Evolutionary conservation across 2,888 invertebrate species (phyloP).

Genomic region (Cataglyphis altisquamis): DNA sequence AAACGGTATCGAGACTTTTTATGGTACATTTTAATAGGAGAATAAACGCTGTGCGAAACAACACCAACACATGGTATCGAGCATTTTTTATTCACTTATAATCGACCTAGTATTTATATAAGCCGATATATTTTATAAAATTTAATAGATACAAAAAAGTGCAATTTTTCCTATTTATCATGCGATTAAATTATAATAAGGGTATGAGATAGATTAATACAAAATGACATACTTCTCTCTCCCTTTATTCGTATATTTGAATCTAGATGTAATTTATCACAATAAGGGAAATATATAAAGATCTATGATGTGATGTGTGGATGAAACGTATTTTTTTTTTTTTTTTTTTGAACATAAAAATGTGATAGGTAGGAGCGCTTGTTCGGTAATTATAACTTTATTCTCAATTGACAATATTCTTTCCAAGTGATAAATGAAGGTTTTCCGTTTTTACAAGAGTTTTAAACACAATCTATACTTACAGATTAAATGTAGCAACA

Average conservation of each 20-base stretch:
- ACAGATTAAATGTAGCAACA: slow-evolving; percentile 76
- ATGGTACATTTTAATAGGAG: slow-evolving; percentile 14
- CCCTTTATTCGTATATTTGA: slow-evolving; percentile 70
- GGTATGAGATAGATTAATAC: slow-evolving; percentile 24
- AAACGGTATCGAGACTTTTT: not conserved
- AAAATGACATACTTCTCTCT: slow-evolving; percentile 43
- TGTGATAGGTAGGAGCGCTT: slow-evolving; percentile 44
- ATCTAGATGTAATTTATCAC: slow-evolving; percentile 71
- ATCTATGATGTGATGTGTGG: slow-evolving; percentile 65
- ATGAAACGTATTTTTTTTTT: slow-evolving; percentile 60
- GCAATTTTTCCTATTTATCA: not conserved
- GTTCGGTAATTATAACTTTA: slow-evolving; percentile 61
- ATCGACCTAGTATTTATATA: not conserved
- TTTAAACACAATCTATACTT: slow-evolving; percentile 75
- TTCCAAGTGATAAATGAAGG: slow-evolving; percentile 60
- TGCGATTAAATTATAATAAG: not conserved
- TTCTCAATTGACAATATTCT: slow-evolving; percentile 75
- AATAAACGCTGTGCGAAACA: not conserved
- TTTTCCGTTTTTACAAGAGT: slow-evolving; percentile 66
- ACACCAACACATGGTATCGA: not conserved
- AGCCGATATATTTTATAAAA: not conserved
- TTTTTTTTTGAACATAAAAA: slow-evolving; percentile 47
- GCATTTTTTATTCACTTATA: slow-evolving; percentile 6
- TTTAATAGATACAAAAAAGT: not conserved
- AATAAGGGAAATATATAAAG: slow-evolving; percentile 71